Conservation (phyloP, 2,797 vertebrate species). For the Amazona finschi region DNA sequence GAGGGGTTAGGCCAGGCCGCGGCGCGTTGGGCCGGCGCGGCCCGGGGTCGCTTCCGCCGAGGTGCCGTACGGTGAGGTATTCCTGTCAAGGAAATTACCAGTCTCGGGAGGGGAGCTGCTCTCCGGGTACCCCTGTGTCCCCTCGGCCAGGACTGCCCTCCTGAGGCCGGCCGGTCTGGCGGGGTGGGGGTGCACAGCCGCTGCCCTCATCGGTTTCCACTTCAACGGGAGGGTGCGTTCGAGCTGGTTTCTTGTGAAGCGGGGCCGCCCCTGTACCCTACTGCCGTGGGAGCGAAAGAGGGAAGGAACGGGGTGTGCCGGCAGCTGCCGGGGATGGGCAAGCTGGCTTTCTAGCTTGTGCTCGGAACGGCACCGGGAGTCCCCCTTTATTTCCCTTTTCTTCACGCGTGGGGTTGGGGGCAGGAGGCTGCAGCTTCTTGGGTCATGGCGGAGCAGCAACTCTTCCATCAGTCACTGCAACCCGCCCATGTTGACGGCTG, state of each 20-base stretch:
- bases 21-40: accelerated
- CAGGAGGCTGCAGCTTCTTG: background rate
- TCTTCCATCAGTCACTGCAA: background rate
- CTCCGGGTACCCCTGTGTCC: accelerated
- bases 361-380: background rate
- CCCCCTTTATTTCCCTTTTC: too few species aligned
- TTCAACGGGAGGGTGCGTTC: background rate
- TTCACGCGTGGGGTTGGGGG: too few species aligned
- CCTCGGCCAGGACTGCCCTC: background rate
- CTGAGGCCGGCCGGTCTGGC: background rate
- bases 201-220: too few species aligned
- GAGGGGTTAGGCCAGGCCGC: background rate
- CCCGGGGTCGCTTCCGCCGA: accelerated
- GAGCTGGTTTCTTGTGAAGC: background rate
- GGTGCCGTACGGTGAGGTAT: accelerated
- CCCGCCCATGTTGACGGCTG: background rate
- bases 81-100: too few species aligned
- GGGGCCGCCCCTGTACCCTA: too few species aligned
- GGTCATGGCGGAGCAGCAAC: background rate
- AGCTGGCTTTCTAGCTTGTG: background rate
- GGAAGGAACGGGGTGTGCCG: background rate
- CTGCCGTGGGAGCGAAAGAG: too few species aligned
- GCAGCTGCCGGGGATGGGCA: background rate
- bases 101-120: accelerated
- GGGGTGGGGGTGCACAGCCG: background rate